Evolutionary conservation across 2,113 vertebrate genomes (phyloP).

Genomic region (Tursiops truncatus): DNA sequence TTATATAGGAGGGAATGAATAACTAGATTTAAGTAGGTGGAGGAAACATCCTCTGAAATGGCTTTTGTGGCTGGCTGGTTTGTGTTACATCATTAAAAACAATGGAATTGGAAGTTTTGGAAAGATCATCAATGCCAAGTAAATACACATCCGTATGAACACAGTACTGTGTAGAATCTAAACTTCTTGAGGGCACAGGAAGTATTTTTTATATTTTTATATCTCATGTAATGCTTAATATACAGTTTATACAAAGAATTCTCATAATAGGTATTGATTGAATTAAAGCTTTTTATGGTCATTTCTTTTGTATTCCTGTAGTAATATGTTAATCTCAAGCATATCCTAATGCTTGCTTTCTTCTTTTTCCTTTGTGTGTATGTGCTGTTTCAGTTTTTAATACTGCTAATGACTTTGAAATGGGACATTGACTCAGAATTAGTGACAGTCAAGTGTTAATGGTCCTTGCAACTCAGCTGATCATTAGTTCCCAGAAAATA

Average conservation of each 20-base stretch:
- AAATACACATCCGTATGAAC: neutral
- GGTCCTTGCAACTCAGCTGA: conserved; percentile 59
- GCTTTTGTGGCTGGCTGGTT: neutral
- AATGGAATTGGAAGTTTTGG: conserved; percentile 9
- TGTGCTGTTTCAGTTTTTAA: conserved; percentile 68
- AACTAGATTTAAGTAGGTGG: neutral
- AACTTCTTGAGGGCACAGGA: neutral
- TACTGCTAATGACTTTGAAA: conserved; percentile 71
- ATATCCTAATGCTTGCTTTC: neutral
- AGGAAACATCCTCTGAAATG: neutral
- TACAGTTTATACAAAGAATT: neutral
- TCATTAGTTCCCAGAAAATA: conserved; percentile 71
- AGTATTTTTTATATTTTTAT: neutral
- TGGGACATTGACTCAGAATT: conserved; percentile 70
- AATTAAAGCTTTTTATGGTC: neutral
- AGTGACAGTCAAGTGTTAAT: conserved; percentile 77
- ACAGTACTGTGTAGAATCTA: neutral
- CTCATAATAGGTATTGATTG: neutral
- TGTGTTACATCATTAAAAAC: conserved; percentile 28
- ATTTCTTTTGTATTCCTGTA: conserved; percentile 3
- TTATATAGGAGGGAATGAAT: neutral
- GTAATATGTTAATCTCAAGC: conserved; percentile 8
- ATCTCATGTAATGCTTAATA: neutral
- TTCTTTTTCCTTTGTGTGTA: conserved; percentile 34
- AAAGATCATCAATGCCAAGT: neutral